Conservation (phyloP, 1,140 invertebrate genomes). For the Drosophila elegans region DNA sequence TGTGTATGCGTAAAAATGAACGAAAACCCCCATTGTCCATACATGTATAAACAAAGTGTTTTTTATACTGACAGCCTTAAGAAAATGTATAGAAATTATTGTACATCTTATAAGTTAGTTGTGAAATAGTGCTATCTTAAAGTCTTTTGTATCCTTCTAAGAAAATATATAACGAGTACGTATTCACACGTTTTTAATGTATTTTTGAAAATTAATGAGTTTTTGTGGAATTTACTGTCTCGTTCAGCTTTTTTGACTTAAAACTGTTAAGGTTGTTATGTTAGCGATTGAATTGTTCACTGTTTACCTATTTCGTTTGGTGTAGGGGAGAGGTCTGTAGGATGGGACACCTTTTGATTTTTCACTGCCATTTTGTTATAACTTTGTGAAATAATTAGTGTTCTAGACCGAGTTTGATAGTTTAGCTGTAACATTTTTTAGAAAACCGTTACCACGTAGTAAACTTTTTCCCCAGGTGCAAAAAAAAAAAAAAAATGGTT, state of each 20-base stretch:
- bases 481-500: too few species aligned
- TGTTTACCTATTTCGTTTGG: not conserved
- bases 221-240: conserved; percentile 59
- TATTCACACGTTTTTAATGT: conserved; percentile 13
- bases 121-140: not conserved
- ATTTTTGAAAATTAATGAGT: conserved; percentile 74
- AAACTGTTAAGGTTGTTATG: not conserved
- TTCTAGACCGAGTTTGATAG: too few species aligned
- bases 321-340: not conserved
- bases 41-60: conserved; percentile 7
- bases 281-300: not conserved
- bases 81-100: too few species aligned
- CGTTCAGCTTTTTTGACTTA: conserved; percentile 12
- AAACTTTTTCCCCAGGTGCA: too few species aligned
- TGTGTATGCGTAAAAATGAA: conserved; percentile 9
- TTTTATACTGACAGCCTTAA: not conserved
- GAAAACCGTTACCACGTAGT: too few species aligned
- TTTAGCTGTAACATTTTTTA: too few species aligned
- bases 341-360: too few species aligned
- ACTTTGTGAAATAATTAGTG: too few species aligned
- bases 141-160: not conserved
- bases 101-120: too few species aligned
- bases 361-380: too few species aligned
- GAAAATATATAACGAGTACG: not conserved
- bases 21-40: not conserved